A percentile compares a stretch with the other conserved stretches of the same genome.
Conservation (phyloP, 2,888 invertebrate genomes). For the Temnothorax ravouxi region DNA sequence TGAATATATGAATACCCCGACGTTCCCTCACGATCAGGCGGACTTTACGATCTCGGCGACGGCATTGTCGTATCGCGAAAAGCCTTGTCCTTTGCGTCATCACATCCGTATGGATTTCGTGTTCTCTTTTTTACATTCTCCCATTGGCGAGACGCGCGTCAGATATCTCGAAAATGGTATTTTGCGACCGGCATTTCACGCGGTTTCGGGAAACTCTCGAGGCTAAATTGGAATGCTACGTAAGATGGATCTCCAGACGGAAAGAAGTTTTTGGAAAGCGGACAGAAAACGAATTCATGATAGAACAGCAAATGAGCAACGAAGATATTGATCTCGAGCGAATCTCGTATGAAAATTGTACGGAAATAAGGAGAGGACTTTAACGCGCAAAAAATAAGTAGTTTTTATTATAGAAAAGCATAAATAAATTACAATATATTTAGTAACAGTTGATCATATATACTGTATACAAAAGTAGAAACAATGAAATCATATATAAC, state of each 20-base stretch:
- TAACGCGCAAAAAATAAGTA: background rate
- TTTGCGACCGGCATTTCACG: background rate
- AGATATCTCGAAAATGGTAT: background rate
- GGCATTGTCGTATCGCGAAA: conserved; percentile 60
- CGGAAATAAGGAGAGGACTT: background rate
- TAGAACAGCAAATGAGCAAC: background rate
- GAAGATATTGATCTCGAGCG: background rate
- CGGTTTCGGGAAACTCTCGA: conserved; percentile 1
- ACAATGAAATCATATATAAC: background rate
- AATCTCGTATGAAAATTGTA: background rate
- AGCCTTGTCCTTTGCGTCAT: conserved; percentile 11
- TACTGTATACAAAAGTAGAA: conserved; percentile 12
- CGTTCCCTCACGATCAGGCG: conserved; percentile 47
- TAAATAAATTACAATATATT: conserved; percentile 17
- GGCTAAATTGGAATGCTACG: conserved; percentile 37
- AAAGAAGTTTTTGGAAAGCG: background rate
- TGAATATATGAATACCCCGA: conserved; percentile 67
- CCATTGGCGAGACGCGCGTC: background rate
- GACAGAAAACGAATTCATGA: background rate
- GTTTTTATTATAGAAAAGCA: background rate
- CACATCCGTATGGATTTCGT: background rate
- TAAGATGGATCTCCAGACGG: conserved; percentile 29
- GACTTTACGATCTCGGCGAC: conserved; percentile 55
- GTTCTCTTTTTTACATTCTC: background rate
- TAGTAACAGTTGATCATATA: background rate